Evolutionary conservation across 2,113 vertebrate species (phyloP).

Genomic region (Sigmodon hispidus): DNA sequence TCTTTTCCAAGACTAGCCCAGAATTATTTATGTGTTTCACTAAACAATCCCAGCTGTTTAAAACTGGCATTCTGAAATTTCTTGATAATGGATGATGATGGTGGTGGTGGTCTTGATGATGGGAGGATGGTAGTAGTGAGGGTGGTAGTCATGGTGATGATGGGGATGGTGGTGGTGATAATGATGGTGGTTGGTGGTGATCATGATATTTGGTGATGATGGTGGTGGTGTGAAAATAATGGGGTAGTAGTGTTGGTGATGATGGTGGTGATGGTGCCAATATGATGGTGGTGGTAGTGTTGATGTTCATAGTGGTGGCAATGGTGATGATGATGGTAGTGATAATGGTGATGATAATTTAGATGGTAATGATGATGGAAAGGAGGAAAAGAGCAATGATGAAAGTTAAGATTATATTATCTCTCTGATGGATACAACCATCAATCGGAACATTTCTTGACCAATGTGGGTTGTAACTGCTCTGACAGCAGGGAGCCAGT

Average conservation of each 20-base stretch:
- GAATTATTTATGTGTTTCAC: not conserved
- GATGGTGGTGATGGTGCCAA: not conserved
- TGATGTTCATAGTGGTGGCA: not conserved
- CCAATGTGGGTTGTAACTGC: not conserved
- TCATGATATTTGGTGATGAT: not conserved
- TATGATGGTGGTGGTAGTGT: too few species aligned
- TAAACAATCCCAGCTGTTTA: not conserved
- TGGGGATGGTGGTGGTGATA: not conserved
- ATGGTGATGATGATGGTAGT: not conserved
- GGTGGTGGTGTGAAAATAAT: not conserved
- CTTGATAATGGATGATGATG: not conserved
- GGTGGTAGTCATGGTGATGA: not conserved
- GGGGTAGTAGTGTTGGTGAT: fast-evolving
- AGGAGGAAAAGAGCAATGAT: not conserved
- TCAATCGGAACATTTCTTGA: not conserved
- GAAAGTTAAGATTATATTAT: not conserved
- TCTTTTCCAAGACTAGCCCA: not conserved
- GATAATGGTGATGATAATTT: not conserved
- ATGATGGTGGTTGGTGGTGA: not conserved
- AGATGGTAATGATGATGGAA: too few species aligned
- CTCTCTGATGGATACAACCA: not conserved
- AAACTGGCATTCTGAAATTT: not conserved
- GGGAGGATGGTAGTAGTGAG: not conserved
- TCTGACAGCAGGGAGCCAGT: not conserved
- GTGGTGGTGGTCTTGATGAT: not conserved